Conservation (phyloP, 2,797 vertebrate genomes). For the Picus viridis region DNA sequence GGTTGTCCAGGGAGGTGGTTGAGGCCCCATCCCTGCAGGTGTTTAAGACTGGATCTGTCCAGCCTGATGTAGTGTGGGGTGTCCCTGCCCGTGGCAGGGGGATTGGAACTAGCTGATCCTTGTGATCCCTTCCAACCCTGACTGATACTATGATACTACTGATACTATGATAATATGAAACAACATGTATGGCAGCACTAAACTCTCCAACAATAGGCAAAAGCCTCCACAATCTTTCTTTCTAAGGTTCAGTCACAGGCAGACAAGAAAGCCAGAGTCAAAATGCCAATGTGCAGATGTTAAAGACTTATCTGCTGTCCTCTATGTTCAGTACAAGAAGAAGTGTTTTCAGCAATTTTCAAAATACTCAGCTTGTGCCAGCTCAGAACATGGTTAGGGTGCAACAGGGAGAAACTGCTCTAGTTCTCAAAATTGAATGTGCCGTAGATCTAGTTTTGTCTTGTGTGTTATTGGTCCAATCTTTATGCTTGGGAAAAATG, state of each 20-base stretch:
- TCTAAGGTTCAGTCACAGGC: neutral
- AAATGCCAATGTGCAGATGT: rapidly evolving
- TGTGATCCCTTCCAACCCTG: too few species aligned
- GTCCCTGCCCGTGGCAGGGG: too few species aligned
- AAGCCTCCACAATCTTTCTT: neutral
- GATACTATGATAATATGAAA: neutral
- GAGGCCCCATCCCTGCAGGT: too few species aligned
- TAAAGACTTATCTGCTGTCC: neutral
- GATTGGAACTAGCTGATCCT: too few species aligned
- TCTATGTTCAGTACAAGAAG: neutral
- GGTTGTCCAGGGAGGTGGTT: too few species aligned
- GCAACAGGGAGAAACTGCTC: neutral
- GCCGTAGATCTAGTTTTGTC: neutral
- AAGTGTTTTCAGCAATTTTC: neutral
- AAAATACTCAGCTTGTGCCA: neutral
- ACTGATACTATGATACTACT: too few species aligned
- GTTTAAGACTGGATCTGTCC: too few species aligned
- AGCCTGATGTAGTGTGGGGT: too few species aligned
- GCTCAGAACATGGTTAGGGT: neutral
- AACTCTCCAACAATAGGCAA: neutral
- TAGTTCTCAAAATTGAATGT: neutral
- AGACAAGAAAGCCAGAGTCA: neutral
- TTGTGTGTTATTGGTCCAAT: neutral
- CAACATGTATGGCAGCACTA: neutral
- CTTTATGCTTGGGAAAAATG: neutral